Conservation (phyloP, 1,140 invertebrate genomes). For the Drosophila ambigua region DNA sequence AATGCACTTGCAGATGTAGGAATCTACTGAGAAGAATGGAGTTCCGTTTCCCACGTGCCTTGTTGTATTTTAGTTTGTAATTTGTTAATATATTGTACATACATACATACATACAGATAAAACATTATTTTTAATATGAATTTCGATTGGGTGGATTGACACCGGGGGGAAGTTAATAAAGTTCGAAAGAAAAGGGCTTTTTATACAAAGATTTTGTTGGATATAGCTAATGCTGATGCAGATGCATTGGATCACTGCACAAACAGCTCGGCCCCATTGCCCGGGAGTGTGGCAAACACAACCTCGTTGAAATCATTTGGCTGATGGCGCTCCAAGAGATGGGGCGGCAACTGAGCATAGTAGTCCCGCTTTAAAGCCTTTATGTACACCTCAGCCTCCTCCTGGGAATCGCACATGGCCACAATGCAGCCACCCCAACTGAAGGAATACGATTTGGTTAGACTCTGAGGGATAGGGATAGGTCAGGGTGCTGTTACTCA, state of each 20-base stretch:
- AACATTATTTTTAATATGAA: constrained; percentile 29
- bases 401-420: constrained; percentile 89
- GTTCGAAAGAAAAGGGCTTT: too few species aligned
- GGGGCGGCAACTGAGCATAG: constrained; percentile 85
- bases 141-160: too few species aligned
- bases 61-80: constrained; percentile 74
- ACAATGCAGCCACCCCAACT: constrained; percentile 99
- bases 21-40: background rate
- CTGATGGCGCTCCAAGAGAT: constrained; percentile 69
- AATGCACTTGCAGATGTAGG: background rate
- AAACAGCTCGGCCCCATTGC: constrained; percentile 85
- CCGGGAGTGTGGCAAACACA: constrained; percentile 86
- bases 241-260: constrained; percentile 36
- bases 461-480: background rate
- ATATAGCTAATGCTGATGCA: background rate
- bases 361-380: constrained; percentile 89
- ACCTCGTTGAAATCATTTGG: constrained; percentile 83
- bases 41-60: constrained; percentile 42
- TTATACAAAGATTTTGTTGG: constrained; percentile 9
- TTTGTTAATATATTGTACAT: constrained; percentile 70
- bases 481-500: constrained; percentile 70
- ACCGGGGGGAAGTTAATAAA: too few species aligned
- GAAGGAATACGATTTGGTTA: constrained; percentile 42
- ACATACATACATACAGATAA: constrained; percentile 25
- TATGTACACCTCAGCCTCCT: constrained; percentile 89